phyloP scores from a whole-genome alignment of 2,888 invertebrate species.

The Aricia artaxerxes region DNA sequence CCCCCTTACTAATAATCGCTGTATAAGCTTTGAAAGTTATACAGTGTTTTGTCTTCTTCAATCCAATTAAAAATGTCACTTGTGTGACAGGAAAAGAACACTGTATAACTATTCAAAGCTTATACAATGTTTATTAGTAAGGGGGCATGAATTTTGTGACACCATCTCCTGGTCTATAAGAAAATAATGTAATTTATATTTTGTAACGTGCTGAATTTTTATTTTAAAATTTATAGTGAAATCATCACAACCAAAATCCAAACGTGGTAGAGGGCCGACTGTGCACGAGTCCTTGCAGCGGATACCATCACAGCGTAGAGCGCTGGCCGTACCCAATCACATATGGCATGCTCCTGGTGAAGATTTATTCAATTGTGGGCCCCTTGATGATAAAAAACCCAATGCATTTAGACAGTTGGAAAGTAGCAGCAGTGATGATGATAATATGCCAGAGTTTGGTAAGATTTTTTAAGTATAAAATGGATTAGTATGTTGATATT shows the following conservation, averaged over 20 bases:
- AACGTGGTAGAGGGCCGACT: slow-evolving; percentile 71
- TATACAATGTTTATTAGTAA: too few species aligned
- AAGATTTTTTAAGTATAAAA: slow-evolving; percentile 39
- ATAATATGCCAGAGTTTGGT: slow-evolving; percentile 72
- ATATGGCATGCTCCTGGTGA: slow-evolving; percentile 78
- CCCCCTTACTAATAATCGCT: too few species aligned
- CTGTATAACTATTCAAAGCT: too few species aligned
- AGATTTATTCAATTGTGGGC: slow-evolving; percentile 69
- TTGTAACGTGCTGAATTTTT: neutral
- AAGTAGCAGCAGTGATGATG: slow-evolving; percentile 72
- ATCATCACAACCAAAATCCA: slow-evolving; percentile 50
- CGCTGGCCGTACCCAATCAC: slow-evolving; percentile 56
- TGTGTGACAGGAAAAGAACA: too few species aligned
- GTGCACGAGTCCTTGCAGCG: slow-evolving; percentile 81
- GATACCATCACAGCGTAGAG: slow-evolving; percentile 68
- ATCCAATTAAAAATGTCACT: too few species aligned
- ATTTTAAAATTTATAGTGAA: slow-evolving; percentile 40
- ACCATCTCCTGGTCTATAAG: neutral
- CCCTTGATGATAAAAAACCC: slow-evolving; percentile 56
- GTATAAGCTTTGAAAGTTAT: too few species aligned
- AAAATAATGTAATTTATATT: neutral
- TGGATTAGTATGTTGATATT: neutral
- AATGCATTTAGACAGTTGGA: slow-evolving; percentile 59
- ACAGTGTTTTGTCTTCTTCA: too few species aligned
- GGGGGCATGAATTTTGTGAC: too few species aligned